Evolutionary conservation across 2,797 vertebrate genomes (phyloP), one percentile per base, ranked within the genome.

Genomic region (Triplophysa bombifrons): DNA sequence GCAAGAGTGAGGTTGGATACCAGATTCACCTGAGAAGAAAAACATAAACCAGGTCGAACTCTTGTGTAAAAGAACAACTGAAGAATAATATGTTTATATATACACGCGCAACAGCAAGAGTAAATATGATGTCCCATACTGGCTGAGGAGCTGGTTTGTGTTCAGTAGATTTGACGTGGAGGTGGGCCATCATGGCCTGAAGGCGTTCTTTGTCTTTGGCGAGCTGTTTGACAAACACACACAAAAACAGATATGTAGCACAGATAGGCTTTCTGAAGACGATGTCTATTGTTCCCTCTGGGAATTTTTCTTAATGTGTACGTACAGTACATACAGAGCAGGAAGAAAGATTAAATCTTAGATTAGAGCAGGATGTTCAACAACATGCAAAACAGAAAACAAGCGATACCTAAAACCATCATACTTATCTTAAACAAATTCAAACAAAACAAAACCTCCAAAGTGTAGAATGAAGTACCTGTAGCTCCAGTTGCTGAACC

Each of bases 181-280:
- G 96, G 86, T 99, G 98, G 85, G 96, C 96, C 98, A 99, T 99
- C 98, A 99, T 99, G 66, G 98, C 98, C 90, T 99, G 98, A 87
- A 99, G 96, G 74, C 98, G 96, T 58, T 99, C 98, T 89, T 97
- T 98, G 91, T 99, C 98, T 93, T 99, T 99, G 72, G 96, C 95
- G 88, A 99, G 92, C 98, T 99, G 88, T 86, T 71, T 80, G 83
- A 61, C 0, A 68, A 83, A 82, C 81, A 74, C 81, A 74, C 75
- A 85, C 13, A 80, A 77, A 34, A 70, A 53, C 56, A 38, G 25
- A 71, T 16, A 61, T 64, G 75, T 25, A 41, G 2, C 65, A 34
- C 0, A 22, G 67, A 78, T 63, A 38, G 34, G 41, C 17, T 46
- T 25, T 55, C 27, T 30, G 63, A 34, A 51, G 16, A 56, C 16